Conservation (phyloP, 2,797 vertebrate genomes). For the Cynodonichthys magdalenae region DNA sequence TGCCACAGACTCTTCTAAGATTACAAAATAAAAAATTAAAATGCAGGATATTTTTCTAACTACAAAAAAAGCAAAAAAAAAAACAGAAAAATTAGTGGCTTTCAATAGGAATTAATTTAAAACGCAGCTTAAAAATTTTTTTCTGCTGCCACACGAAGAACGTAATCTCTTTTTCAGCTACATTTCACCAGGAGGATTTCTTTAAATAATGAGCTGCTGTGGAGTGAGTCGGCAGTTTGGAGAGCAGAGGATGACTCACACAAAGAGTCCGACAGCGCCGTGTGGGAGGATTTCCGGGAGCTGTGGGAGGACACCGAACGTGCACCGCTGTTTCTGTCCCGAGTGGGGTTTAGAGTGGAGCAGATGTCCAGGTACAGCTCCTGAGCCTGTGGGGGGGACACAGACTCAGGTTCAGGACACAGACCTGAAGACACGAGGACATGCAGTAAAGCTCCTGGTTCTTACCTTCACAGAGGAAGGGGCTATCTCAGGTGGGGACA, state of each 20-base stretch:
- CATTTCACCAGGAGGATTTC: constrained; percentile 14
- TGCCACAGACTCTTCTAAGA: constrained; percentile 11
- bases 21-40: constrained; percentile 7
- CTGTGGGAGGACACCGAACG: constrained; percentile 84
- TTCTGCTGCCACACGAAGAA: too few relatives aligned
- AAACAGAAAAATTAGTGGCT: too few relatives aligned
- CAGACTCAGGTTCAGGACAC: constrained; percentile 6
- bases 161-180: not conserved
- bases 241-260: constrained; percentile 73
- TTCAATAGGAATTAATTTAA: too few relatives aligned
- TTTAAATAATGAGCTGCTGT: constrained; percentile 34
- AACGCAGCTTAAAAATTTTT: too few relatives aligned
- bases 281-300: constrained; percentile 83
- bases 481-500: constrained; percentile 74
- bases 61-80: not conserved
- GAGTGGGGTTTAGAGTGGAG: constrained; percentile 70
- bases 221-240: constrained; percentile 46
- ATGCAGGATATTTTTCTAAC: constrained; percentile 3
- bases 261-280: constrained; percentile 82
- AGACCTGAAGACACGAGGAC: not conserved
- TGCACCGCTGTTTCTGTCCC: constrained; percentile 71
- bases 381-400: constrained; percentile 77
- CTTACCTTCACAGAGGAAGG: constrained; percentile 79
- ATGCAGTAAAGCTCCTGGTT: not conserved
- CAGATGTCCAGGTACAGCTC: constrained; percentile 80